A percentile compares a stretch with the other conserved stretches of the same genome.
Conservation (phyloP, 2,888 invertebrate genomes). For the Tenthredo livida region DNA sequence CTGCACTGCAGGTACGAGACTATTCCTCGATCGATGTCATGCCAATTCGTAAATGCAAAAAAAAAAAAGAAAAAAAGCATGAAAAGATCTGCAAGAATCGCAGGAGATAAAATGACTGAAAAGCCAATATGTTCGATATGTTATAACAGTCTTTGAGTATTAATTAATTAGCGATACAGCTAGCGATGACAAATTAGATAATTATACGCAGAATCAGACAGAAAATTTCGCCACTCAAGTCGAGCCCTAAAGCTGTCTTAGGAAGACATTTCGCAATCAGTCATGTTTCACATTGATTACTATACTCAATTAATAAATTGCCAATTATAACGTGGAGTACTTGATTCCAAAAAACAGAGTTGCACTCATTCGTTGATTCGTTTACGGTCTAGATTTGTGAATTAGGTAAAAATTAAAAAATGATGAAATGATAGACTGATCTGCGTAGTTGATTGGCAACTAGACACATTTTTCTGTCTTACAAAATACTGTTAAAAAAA, state of each 20-base stretch:
- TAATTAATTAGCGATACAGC: neutral
- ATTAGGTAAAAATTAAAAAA: neutral
- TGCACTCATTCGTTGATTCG: too few species aligned
- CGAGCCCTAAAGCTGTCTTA: neutral
- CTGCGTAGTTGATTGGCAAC: neutral
- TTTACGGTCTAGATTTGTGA: neutral
- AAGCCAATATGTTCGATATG: neutral
- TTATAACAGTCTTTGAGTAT: neutral
- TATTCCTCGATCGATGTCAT: constrained; percentile 12
- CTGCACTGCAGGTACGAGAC: neutral
- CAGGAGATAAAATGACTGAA: neutral
- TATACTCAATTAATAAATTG: neutral
- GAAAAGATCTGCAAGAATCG: neutral
- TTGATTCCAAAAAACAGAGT: neutral
- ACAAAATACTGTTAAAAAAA: neutral
- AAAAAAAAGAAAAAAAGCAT: too few species aligned
- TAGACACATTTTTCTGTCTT: neutral
- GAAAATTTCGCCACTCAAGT: neutral
- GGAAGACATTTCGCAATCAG: neutral
- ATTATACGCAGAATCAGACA: neutral
- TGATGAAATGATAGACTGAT: neutral
- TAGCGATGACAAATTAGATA: neutral
- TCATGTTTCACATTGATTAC: neutral
- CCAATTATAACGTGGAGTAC: neutral
- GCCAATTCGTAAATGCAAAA: neutral